Base-by-base conservation (phyloP, 2,797 vertebrate species). In the Sebastes kiyomatsui region DNA sequence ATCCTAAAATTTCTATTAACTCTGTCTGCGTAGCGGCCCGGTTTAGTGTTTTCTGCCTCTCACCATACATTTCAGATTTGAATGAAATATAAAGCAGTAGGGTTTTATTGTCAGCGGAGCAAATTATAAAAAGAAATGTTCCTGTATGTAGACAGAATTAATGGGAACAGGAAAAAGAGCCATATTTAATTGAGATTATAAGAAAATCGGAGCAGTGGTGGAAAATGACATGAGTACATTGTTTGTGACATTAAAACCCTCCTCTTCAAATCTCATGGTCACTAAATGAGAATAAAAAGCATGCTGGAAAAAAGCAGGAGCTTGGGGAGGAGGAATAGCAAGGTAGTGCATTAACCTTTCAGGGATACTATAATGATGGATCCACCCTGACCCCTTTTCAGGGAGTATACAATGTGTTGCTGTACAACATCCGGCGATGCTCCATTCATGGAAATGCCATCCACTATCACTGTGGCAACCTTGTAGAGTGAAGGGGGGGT, bases 271-370 rank as follows among this genome's bases (percentile, higher is more conserved):
- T 72, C 65, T 65, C 56, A 67, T 30, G 58, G 61, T 79, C 62
- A 64, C 52, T 61, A 78, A 88, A 88, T 83, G 75, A 87, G 60
- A 73, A 87, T 80, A 55, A 83, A 87, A 82, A 38, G 28, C 3
- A 3, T 4, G 30, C 55, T 75, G 83, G 23, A 72, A 72, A 76
- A 49, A 81, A 85, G 65, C 81, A 71, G 38, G 30, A 62, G 55
- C 58, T 73, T 61, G n/a, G 18, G 56, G 25, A 67, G 77, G 58
- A 84, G 68, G 75, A 85, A 86, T 83, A 87, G 55, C 46, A 67
- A 84, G 68, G 38, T 32, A 84, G 71, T 88, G 78, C 91, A 92
- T 92, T 93, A 92, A 92, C 88, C 88, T 94, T 93, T 87, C 81
- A 80, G 70, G 49, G 52, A 86, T 62, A 38, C 76, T 84, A 18